These are phyloP conservation scores for Aquatica leii DNA, from an alignment of 2,888 invertebrate species.

Conservation along the genomic window DNA sequence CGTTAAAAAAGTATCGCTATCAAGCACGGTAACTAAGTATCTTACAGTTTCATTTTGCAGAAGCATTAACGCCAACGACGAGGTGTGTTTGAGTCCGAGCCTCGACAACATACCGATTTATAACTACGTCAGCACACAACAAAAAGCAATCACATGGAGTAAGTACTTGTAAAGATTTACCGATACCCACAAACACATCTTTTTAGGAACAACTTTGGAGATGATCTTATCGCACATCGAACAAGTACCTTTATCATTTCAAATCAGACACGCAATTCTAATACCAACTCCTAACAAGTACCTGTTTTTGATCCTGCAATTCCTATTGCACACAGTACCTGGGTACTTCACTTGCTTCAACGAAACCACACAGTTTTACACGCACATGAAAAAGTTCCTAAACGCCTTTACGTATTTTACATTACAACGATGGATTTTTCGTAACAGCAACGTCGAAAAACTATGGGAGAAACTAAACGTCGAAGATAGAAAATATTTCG, in stretches of 20 bases:
- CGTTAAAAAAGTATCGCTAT: not conserved
- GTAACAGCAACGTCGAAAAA: slow-evolving; percentile 63
- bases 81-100: not conserved
- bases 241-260: slow-evolving; percentile 50
- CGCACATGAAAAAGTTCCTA: slow-evolving; percentile 77
- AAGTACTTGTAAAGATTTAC: slow-evolving; percentile 16
- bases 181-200: too few relatives aligned
- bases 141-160: slow-evolving; percentile 43
- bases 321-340: slow-evolving; percentile 69
- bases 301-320: slow-evolving; percentile 59
- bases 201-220: not conserved
- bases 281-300: slow-evolving; percentile 51
- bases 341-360: slow-evolving; percentile 64
- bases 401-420: slow-evolving; percentile 80
- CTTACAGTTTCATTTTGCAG: not conserved
- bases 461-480: slow-evolving; percentile 64
- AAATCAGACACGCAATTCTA: slow-evolving; percentile 54
- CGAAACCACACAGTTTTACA: slow-evolving; percentile 62
- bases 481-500: slow-evolving; percentile 66
- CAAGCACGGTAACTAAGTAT: not conserved
- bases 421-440: slow-evolving; percentile 68
- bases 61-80: not conserved
- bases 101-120: slow-evolving; percentile 22
- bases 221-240: slow-evolving; percentile 41
- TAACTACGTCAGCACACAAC: slow-evolving; percentile 33